These are phyloP conservation scores for Whitmania pigra DNA, from an alignment of 1,140 invertebrate species.

Conservation along the genomic window DNA sequence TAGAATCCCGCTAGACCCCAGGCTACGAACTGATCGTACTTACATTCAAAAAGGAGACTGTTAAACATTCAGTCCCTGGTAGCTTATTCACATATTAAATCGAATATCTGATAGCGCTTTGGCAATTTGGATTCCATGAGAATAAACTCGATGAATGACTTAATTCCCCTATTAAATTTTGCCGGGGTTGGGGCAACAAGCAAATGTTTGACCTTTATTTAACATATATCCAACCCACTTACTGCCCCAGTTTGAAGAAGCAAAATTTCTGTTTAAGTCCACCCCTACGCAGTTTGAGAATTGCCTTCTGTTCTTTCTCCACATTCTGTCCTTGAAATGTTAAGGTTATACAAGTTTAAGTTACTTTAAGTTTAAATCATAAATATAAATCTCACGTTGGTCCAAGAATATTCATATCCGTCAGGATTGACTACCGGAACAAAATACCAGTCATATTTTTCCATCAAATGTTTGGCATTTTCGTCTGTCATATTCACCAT, in stretches of 20 bases:
- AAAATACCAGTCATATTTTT: slow-evolving; percentile 42
- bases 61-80: too few relatives aligned
- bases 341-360: neutral
- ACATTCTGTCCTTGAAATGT: slow-evolving; percentile 13
- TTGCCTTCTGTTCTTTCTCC: slow-evolving; percentile 16
- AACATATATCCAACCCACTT: neutral
- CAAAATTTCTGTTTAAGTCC: slow-evolving; percentile 21
- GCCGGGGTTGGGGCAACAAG: too few relatives aligned
- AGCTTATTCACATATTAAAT: too few relatives aligned
- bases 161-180: too few relatives aligned
- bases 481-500: neutral
- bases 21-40: too few relatives aligned
- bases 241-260: slow-evolving; percentile 17
- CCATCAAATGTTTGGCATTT: neutral
- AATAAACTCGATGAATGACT: too few relatives aligned
- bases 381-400: slow-evolving; percentile 25
- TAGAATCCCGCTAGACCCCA: too few relatives aligned
- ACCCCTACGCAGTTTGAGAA: slow-evolving; percentile 1
- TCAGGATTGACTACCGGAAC: slow-evolving; percentile 59
- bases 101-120: too few relatives aligned
- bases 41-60: too few relatives aligned
- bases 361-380: neutral
- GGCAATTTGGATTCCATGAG: too few relatives aligned
- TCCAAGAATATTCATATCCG: slow-evolving; percentile 53
- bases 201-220: neutral